phyloP scores from a whole-genome alignment of 2,797 vertebrate genomes.

The Lepus oiostolus region DNA sequence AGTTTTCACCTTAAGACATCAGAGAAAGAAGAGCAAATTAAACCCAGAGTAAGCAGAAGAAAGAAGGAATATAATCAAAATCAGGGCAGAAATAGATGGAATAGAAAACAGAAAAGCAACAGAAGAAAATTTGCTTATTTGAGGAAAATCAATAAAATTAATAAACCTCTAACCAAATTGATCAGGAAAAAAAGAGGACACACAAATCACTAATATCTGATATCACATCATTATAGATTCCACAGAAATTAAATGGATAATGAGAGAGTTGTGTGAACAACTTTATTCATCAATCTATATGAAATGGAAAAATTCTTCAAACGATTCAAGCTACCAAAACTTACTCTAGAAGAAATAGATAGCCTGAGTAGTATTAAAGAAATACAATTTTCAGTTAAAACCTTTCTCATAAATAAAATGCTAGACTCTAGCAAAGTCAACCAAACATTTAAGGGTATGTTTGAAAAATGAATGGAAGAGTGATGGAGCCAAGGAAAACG shows the following conservation, averaged over 20 bases:
- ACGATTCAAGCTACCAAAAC: background rate
- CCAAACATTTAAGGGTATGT: background rate
- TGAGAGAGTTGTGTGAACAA: background rate
- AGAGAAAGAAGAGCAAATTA: background rate
- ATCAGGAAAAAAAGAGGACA: background rate
- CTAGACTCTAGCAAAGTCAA: background rate
- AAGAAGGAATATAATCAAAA: constrained; percentile 22
- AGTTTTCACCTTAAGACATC: background rate
- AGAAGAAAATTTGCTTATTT: constrained; percentile 17
- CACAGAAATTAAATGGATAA: background rate
- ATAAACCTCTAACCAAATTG: background rate
- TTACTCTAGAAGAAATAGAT: constrained; percentile 32
- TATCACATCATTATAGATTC: constrained; percentile 2
- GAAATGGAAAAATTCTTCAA: background rate
- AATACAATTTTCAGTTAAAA: background rate
- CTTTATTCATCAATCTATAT: background rate
- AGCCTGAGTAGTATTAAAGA: background rate
- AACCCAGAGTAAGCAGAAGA: constrained; percentile 2
- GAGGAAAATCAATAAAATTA: constrained; percentile 16
- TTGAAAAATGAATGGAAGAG: background rate
- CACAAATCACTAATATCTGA: background rate
- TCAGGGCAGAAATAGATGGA: constrained; percentile 12
- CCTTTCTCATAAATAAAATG: background rate
- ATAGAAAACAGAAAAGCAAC: constrained; percentile 20
- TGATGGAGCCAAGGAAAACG: background rate